phyloP scores from a whole-genome alignment of 2,797 vertebrate species.

The Premnoplex brunnescens region DNA sequence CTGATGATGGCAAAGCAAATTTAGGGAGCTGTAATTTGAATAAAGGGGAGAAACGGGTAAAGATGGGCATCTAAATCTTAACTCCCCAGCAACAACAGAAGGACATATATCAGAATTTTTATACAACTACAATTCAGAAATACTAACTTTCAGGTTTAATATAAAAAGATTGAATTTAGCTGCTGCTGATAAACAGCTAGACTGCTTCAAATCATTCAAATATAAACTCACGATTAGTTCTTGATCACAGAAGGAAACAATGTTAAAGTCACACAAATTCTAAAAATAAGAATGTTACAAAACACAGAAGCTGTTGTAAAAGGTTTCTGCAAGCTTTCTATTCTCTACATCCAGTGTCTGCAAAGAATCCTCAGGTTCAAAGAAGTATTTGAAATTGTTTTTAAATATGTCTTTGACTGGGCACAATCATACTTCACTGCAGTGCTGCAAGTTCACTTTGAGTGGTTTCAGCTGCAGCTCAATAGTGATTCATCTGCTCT shows the following conservation, averaged over 20 bases:
- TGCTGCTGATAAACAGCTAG: neutral
- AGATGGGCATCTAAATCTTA: neutral
- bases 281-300: neutral
- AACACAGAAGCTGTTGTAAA: neutral
- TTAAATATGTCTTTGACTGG: conserved; percentile 76
- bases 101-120: neutral
- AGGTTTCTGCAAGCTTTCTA: neutral
- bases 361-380: neutral
- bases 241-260: neutral
- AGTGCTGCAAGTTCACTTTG: conserved; percentile 82
- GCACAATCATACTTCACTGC: conserved; percentile 76
- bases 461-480: conserved; percentile 76
- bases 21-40: neutral
- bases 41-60: neutral
- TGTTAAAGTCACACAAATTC: neutral
- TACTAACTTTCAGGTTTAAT: neutral
- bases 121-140: neutral
- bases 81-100: neutral
- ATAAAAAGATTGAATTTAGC: neutral
- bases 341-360: neutral
- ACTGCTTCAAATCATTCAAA: neutral
- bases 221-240: neutral
- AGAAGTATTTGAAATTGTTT: conserved; percentile 11
- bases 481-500: conserved; percentile 77
- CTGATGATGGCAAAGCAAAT: neutral